These are phyloP conservation scores for Ephialtes manifestator DNA, from an alignment of 2,888 invertebrate species.

Conservation along the genomic window DNA sequence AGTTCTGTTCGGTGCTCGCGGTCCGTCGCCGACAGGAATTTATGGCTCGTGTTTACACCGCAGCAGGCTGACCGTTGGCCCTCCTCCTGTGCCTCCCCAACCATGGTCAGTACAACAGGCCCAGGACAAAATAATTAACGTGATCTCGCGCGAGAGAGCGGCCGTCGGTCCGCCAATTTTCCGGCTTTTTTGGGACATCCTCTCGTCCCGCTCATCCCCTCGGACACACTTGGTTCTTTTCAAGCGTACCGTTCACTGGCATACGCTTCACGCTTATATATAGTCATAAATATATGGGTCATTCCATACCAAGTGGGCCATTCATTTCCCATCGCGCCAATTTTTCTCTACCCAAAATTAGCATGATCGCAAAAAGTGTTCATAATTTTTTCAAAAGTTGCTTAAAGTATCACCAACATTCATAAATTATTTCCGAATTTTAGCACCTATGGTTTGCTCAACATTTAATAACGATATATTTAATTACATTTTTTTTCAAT, in stretches of 20 bases:
- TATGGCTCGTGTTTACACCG: slow-evolving; percentile 66
- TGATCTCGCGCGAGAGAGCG: slow-evolving; percentile 50
- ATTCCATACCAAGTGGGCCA: too few species aligned
- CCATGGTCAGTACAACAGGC: slow-evolving; percentile 31
- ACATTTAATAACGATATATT: too few species aligned
- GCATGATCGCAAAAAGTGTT: too few species aligned
- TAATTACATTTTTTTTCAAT: too few species aligned
- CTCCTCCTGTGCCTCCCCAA: slow-evolving; percentile 10
- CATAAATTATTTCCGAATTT: too few species aligned
- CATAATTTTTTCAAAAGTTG: too few species aligned
- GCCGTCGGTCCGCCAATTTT: slow-evolving; percentile 58
- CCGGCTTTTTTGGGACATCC: slow-evolving; percentile 47
- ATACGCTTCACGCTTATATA: background rate
- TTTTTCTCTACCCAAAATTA: too few species aligned
- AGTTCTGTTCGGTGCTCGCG: slow-evolving; percentile 40
- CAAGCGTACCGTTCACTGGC: slow-evolving; percentile 29
- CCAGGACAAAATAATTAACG: slow-evolving; percentile 68
- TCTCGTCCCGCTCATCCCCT: slow-evolving; percentile 7
- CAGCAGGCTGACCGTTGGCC: slow-evolving; percentile 46
- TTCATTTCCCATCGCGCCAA: too few species aligned
- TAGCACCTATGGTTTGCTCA: too few species aligned
- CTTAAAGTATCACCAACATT: too few species aligned
- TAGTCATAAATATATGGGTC: background rate
- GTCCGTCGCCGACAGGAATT: slow-evolving; percentile 63
- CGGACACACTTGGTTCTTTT: slow-evolving; percentile 47